Evolutionary conservation across 2,113 vertebrate species (phyloP).

Genomic region (Rallus limicola): DNA sequence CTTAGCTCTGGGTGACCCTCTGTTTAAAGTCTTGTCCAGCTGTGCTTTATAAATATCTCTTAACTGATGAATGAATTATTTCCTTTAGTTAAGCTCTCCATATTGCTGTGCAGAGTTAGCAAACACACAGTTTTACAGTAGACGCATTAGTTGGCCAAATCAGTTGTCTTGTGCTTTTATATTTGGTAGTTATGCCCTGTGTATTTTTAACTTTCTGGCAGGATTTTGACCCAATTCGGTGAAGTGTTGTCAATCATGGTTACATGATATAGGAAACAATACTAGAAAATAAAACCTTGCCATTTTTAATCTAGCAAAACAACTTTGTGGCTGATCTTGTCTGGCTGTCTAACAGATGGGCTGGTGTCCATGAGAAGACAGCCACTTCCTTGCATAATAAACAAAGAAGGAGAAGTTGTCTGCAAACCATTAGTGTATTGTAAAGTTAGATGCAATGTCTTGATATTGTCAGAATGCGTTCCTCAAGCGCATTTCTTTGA

Average conservation of each 20-base stretch:
- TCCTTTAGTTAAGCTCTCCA: neutral
- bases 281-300: constrained; percentile 9
- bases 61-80: constrained; percentile 45
- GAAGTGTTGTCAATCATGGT: neutral
- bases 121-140: neutral
- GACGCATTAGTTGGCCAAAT: neutral
- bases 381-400: constrained; percentile 62
- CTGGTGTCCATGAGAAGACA: constrained; percentile 56
- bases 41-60: constrained; percentile 49
- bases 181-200: neutral
- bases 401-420: constrained; percentile 61
- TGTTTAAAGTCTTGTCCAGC: constrained; percentile 33
- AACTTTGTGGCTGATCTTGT: constrained; percentile 38
- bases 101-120: neutral
- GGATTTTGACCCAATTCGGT: neutral
- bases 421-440: constrained; percentile 60
- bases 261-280: neutral
- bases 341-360: constrained; percentile 61
- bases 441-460: constrained; percentile 52
- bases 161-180: neutral
- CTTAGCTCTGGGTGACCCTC: constrained; percentile 1
- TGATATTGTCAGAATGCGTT: constrained; percentile 52
- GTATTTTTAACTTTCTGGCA: neutral
- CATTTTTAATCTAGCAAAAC: constrained; percentile 39
- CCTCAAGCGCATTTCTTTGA: constrained; percentile 48